Conservation (phyloP, 2,113 vertebrate genomes). For the Leptodactylus fuscus region DNA sequence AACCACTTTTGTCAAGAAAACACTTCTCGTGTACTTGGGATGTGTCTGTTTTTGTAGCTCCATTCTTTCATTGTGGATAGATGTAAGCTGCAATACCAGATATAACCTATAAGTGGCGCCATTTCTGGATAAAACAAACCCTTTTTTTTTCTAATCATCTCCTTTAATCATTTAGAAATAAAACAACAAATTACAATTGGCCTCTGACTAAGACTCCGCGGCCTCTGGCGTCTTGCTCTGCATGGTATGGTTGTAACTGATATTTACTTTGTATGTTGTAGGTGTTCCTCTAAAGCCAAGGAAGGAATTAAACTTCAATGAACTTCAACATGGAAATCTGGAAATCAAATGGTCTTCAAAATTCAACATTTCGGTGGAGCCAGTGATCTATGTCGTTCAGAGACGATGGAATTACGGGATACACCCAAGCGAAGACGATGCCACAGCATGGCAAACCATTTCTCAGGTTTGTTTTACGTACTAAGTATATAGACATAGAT, state of each 20-base stretch:
- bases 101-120: background rate
- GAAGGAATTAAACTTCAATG: constrained; percentile 88
- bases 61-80: background rate
- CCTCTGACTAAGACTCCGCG: too few relatives aligned
- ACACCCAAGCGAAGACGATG: constrained; percentile 92
- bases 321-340: constrained; percentile 83
- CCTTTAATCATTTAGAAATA: too few relatives aligned
- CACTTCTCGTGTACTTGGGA: too few relatives aligned
- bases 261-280: constrained; percentile 46
- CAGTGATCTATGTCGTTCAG: constrained; percentile 92
- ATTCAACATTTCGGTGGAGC: constrained; percentile 94
- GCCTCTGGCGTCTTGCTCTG: too few relatives aligned
- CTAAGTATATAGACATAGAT: background rate
- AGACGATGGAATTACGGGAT: constrained; percentile 94
- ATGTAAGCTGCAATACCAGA: background rate
- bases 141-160: too few relatives aligned
- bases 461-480: constrained; percentile 80
- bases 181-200: too few relatives aligned
- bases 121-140: too few relatives aligned
- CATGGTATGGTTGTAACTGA: background rate
- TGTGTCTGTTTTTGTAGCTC: background rate
- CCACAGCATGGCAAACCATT: constrained; percentile 87
- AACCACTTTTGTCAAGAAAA: too few relatives aligned
- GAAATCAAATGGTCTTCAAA: constrained; percentile 95
- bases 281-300: constrained; percentile 94